Base-by-base conservation (phyloP, 2,888 invertebrate species). In the Standfussiana lucernea region DNA sequence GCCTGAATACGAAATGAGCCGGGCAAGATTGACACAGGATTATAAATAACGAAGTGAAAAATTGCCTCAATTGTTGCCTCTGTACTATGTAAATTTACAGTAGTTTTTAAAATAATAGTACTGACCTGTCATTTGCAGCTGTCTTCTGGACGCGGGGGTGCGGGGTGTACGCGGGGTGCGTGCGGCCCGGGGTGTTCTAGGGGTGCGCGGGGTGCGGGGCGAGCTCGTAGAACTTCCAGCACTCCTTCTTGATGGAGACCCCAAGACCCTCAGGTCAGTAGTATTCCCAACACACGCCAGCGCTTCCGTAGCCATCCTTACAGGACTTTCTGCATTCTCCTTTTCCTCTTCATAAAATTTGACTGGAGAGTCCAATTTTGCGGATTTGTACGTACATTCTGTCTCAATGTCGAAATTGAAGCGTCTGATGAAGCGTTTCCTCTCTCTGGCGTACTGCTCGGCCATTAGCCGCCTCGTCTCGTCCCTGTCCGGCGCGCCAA, bases 401-500 rank as follows among this genome's bases (percentile, higher is more conserved):
- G 96, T 95, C 76, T 97, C 96, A 45, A 97, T 93, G 87, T 97
- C 97, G 74, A 97, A 97, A 87, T 97, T 97, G 92, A 97, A 98
- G 87, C 97, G 94, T 79, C 96, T 95, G 73, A 97, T 96, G 89
- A 97, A 97, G 73, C 97, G 95, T 87, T 97, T 96, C 88, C 97
- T 94, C 82, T 97, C 97, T 78, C 96, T 93, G 59, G 97, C 95
- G 77, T 97, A 96, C 82, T 97, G 97, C 78, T 97, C 97, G 53
- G 97, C 97, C 84, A 97, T 95, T 87, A 97, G 91, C 56, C 97
- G 95, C 72, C 94, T 96, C 8, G 97, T 97, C 74, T 97, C 97
- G 42, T 97, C 97, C 8, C 97, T 92, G 88, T 97, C 97, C 21
- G 97, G 97, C 2, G 96, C 95, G 15, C 97, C 97, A 87, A 98